Percentiles rank a stretch among this genome's conserved stretches.
These are phyloP conservation scores for Mormyrus iriodes DNA, from an alignment of 2,113 vertebrate species.

Conservation along the genomic window DNA sequence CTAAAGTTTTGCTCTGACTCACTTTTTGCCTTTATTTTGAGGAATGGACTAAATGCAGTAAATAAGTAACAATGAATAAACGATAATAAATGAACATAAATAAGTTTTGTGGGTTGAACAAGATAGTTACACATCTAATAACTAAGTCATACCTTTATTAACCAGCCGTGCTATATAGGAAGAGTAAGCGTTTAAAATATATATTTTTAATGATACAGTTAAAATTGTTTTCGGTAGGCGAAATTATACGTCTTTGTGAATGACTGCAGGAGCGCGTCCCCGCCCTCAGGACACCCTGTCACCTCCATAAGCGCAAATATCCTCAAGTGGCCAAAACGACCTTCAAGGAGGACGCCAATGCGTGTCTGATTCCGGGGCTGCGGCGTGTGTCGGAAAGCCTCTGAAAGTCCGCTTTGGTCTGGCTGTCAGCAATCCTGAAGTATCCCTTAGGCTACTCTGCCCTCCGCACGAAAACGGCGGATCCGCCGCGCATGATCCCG, in stretches of 20 bases:
- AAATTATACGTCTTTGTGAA: neutral
- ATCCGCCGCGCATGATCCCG: neutral
- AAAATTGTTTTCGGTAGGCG: neutral
- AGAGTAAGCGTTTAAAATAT: neutral
- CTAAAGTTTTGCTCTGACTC: neutral
- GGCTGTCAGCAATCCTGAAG: neutral
- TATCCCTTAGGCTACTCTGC: neutral
- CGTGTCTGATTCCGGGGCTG: neutral
- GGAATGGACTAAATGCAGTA: neutral
- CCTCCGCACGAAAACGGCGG: neutral
- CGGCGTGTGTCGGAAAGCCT: neutral
- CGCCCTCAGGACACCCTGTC: neutral
- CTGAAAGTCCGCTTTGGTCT: neutral
- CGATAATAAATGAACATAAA: neutral
- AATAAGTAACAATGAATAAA: neutral
- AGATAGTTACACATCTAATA: neutral
- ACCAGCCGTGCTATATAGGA: neutral
- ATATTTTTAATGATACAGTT: neutral
- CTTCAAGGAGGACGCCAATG: neutral
- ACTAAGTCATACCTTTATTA: neutral
- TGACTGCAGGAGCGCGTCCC: neutral
- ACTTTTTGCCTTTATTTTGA: neutral
- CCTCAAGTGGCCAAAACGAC: neutral
- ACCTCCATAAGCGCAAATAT: neutral
- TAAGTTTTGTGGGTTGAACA: neutral